Evolutionary conservation across 2,888 invertebrate species (phyloP).

Genomic region (Clivina fossor): DNA sequence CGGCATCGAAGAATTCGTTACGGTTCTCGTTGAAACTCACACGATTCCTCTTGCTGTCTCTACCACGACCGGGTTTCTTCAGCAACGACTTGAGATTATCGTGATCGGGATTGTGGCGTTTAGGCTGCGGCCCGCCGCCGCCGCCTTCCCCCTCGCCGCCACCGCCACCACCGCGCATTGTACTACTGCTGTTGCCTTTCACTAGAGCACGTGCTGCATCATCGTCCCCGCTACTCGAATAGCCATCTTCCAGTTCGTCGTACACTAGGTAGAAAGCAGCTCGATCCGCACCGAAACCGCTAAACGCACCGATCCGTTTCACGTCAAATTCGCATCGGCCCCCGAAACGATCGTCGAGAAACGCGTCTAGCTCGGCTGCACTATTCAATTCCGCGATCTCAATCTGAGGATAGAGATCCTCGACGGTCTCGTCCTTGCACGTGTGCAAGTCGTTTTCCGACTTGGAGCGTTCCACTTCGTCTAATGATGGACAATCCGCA

Average conservation of each 20-base stretch:
- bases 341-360: conserved; percentile 36
- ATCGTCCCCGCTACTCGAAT: conserved; percentile 37
- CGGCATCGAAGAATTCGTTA: conserved; percentile 89
- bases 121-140: conserved; percentile 49
- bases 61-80: conserved; percentile 71
- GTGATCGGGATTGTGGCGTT: conserved; percentile 62
- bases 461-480: conserved; percentile 26
- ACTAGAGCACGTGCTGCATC: conserved; percentile 37
- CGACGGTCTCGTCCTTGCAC: conserved; percentile 26
- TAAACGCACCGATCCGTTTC: conserved; percentile 43
- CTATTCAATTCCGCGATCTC: conserved; percentile 36
- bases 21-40: conserved; percentile 87
- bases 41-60: conserved; percentile 70
- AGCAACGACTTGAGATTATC: conserved; percentile 72
- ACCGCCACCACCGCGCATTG: conserved; percentile 57
- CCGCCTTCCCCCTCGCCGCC: conserved; percentile 55
- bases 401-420: conserved; percentile 31
- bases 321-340: conserved; percentile 49
- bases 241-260: conserved; percentile 50
- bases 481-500: conserved; percentile 25
- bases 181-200: conserved; percentile 47
- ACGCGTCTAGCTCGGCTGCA: conserved; percentile 38
- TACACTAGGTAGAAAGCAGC: conserved; percentile 47
- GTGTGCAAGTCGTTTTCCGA: conserved; percentile 18
- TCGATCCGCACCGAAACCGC: conserved; percentile 41